Evolutionary conservation across 2,888 invertebrate species (phyloP), one percentile per base, ranked within the genome.

Genomic region (Cantharis flavilabris): DNA sequence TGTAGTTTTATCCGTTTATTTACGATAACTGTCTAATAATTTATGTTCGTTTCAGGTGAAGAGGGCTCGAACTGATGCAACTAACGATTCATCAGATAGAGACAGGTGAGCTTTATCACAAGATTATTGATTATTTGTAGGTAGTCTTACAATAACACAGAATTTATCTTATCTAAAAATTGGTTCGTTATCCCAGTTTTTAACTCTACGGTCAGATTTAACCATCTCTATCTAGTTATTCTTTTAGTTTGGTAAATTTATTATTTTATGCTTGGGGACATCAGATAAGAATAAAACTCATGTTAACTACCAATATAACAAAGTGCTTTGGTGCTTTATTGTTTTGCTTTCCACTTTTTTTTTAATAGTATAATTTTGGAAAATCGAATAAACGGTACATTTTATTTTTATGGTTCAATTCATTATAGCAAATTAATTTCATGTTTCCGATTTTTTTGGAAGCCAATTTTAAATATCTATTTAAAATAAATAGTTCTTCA

Each of bases 41-140:
- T 49, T 49, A 49, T 49, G 49, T 49, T 67, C 10, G 9, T 67
- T 67, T 67, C 91, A 94, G 94, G 93, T 93, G 88, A 94, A 94
- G 89, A 91, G 93, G 88, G 90, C 92, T 83, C 90, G 93, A 89
- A 91, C 91, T 83, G 93, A 94, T 86, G 89, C 92, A 81, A 90
- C 86, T 72, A 84, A 91, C 86, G 91, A 93, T 86, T 87, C 90
- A 80, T 91, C 92, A 90, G 93, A 93, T 84, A 90, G 92, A 86
- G 92, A 92, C 89, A 91, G 93, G 94, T 94, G 89, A 91, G 91
- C 86, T 64, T 62, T 33, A n/a, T 30, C 49, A 49, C 3, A 18
- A 70, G 16, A 30, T 26, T 69, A 23, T 20, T 26, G 28, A 69
- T 69, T 20, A 69, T 28, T 14, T 20, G 49, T 49, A 49, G 49